A percentile compares a stretch with the other conserved stretches of the same genome.
Evolutionary conservation across 2,113 vertebrate genomes (phyloP).

Genomic region (Ochotona curzoniae): DNA sequence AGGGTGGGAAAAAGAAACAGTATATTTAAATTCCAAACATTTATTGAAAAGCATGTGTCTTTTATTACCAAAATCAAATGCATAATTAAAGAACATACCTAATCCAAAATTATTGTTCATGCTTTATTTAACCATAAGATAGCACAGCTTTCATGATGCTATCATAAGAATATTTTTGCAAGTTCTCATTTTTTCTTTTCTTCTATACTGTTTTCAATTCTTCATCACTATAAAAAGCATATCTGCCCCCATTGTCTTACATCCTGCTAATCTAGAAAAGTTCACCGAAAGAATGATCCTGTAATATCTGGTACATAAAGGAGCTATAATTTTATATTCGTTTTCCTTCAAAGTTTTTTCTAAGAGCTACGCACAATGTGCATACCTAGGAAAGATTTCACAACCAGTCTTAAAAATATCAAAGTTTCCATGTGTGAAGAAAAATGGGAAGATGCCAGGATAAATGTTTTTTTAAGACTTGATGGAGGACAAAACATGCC

Average conservation of each 20-base stretch:
- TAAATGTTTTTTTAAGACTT: slow-evolving; percentile 80
- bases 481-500: slow-evolving; percentile 78
- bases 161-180: slow-evolving; percentile 70
- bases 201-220: slow-evolving; percentile 63
- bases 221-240: slow-evolving; percentile 32
- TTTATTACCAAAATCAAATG: slow-evolving; percentile 86
- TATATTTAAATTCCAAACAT: slow-evolving; percentile 83
- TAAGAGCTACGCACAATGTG: slow-evolving; percentile 63
- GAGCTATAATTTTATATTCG: slow-evolving; percentile 33
- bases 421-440: slow-evolving; percentile 73
- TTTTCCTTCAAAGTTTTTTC: slow-evolving; percentile 60
- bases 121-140: slow-evolving; percentile 82
- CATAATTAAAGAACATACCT: slow-evolving; percentile 87
- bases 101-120: slow-evolving; percentile 82
- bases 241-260: slow-evolving; percentile 49
- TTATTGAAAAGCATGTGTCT: slow-evolving; percentile 84
- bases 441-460: slow-evolving; percentile 80
- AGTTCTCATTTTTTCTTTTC: slow-evolving; percentile 34
- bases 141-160: slow-evolving; percentile 61
- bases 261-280: slow-evolving; percentile 67
- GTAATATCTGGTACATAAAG: slow-evolving; percentile 64
- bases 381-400: slow-evolving; percentile 72
- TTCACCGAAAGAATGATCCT: slow-evolving; percentile 40
- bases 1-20: slow-evolving; percentile 74
- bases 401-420: slow-evolving; percentile 77